phyloP scores from a whole-genome alignment of 2,797 vertebrate genomes.

The Caiman crocodilus region DNA sequence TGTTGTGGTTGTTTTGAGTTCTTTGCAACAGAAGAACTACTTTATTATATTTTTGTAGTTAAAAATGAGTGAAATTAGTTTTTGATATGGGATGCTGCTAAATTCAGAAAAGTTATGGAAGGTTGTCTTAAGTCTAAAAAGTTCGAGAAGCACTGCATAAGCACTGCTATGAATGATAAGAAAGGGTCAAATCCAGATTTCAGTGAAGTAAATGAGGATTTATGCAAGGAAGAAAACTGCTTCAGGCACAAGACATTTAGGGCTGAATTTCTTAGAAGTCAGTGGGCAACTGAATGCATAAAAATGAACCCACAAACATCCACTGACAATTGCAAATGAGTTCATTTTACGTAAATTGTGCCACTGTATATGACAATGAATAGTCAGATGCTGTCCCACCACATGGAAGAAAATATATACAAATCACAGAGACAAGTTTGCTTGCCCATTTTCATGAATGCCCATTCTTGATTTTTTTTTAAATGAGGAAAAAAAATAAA shows the following conservation, averaged over 20 bases:
- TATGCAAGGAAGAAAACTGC: slow-evolving; percentile 38
- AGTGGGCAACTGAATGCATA: accelerated
- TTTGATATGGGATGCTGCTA: too few relatives aligned
- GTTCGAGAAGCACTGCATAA: too few relatives aligned
- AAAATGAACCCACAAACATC: neutral
- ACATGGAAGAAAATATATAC: neutral
- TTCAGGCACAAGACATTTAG: neutral
- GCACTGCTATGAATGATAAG: slow-evolving; percentile 57
- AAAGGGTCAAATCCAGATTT: slow-evolving; percentile 50
- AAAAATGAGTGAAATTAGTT: too few relatives aligned
- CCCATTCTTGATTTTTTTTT: neutral
- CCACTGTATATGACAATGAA: accelerated
- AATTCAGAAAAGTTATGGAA: too few relatives aligned
- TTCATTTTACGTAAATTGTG: neutral
- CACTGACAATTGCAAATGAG: neutral
- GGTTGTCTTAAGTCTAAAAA: too few relatives aligned
- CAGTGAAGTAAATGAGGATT: slow-evolving; percentile 37
- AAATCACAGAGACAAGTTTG: neutral
- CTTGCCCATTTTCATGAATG: neutral
- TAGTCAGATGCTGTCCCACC: neutral
- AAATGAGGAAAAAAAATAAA: neutral
- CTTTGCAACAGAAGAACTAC: too few relatives aligned
- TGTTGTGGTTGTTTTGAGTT: too few relatives aligned
- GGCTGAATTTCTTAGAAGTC: slow-evolving; percentile 1
- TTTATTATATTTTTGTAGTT: too few relatives aligned